phyloP scores from a whole-genome alignment of 2,113 vertebrate species.

The Caloenas nicobarica region DNA sequence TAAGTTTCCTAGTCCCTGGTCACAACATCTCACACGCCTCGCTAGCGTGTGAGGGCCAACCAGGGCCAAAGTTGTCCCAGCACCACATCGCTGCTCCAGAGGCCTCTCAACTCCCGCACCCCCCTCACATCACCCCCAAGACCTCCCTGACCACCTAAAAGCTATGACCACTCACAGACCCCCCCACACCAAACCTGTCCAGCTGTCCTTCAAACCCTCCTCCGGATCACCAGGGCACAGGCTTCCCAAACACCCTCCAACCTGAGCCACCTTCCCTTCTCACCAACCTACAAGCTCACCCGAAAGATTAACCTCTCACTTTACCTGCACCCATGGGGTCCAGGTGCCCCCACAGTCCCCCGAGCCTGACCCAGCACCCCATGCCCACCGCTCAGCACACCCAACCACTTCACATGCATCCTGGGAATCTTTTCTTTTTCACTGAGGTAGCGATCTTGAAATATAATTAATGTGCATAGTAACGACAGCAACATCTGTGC shows the following conservation, averaged over 20 bases:
- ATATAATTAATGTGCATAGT: neutral
- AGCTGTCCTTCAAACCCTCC: neutral
- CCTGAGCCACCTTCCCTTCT: neutral
- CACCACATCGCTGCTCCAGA: accelerated
- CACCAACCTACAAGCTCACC: accelerated
- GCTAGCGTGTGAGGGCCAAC: neutral
- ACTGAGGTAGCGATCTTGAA: neutral
- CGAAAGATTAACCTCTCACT: neutral
- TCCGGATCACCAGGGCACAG: accelerated
- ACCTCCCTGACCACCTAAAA: neutral
- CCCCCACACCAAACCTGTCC: neutral
- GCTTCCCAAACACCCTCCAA: neutral
- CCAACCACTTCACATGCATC: accelerated
- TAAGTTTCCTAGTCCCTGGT: neutral
- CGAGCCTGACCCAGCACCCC: accelerated
- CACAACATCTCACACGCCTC: neutral
- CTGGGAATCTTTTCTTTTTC: neutral
- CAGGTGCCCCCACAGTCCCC: accelerated
- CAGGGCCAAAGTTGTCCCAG: neutral
- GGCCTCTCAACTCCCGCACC: neutral
- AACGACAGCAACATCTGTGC: neutral
- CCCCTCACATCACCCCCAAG: neutral
- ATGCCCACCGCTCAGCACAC: accelerated
- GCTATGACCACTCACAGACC: neutral
- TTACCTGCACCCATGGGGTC: neutral